Base-by-base conservation (phyloP, 2,888 invertebrate species). In the Stenoptilia bipunctidactyla region DNA sequence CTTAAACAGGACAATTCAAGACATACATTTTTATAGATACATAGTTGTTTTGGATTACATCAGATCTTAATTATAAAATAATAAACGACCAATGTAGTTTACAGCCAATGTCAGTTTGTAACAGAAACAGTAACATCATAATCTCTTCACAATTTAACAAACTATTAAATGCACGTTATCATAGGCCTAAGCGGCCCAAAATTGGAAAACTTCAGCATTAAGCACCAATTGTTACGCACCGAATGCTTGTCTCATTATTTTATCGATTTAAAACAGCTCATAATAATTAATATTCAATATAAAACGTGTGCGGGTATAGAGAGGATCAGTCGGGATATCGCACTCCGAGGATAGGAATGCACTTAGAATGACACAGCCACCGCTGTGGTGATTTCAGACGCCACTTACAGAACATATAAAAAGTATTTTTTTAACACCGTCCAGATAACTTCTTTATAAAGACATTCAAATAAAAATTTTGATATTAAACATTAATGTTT, bases 351-450 rank as follows among this genome's bases (percentile, higher is more conserved):
- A 50, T 56, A 51, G 51, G 69, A 69, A 72, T 72, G 79, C 66
- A 69, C 79, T 82, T 74, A 75, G 68, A 70, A 76, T 71, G 55
- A 68, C 82, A 80, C 79, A 82, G 79, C 79, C 75, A 62, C 37
- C 15, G 20, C 34, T 37, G 4, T 36, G 40, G 37, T 36, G 20
- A 42, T 20, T 40, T 25, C 15, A 27, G 12, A 40, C 8, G 30
- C n/a, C n/a, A n/a, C n/a, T n/a, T n/a, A n/a, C n/a, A n/a, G n/a
- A n/a, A n/a, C n/a, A n/a, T n/a, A n/a, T n/a, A n/a, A n/a, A n/a
- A n/a, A n/a, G n/a, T n/a, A n/a, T n/a, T n/a, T n/a, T n/a, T n/a
- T n/a, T n/a, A n/a, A n/a, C n/a, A n/a, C n/a, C n/a, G n/a, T n/a
- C n/a, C n/a, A n/a, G n/a, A n/a, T n/a, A n/a, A n/a, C n/a, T n/a